Base-by-base conservation (phyloP, 1,140 invertebrate species). In the Pseudomyrmex sp. region DNA sequence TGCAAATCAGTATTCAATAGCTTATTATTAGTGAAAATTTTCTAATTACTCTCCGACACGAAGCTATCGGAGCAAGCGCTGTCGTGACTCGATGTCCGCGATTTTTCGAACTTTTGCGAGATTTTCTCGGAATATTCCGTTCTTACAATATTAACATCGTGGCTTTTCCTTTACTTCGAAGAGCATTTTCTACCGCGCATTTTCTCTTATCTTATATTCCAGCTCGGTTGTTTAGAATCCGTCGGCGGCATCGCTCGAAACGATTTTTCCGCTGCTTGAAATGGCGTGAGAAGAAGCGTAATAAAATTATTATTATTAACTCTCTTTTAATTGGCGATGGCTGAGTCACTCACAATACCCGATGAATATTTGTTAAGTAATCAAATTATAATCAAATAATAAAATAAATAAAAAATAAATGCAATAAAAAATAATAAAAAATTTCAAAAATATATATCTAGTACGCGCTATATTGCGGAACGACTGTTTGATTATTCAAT, bases 181-280 rank as follows among this genome's bases (percentile, higher is more conserved):
- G 76, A 80, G 66, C 76, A 80, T 56, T 68, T 65, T 65, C 44
- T 54, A 4, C 52, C 23, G 9, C 44, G 7, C n/a, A 59, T 10
- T 26, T 26, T 46, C 35, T 23, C 86, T 86, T 87, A 87, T 87
- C 86, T 87, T 77, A 66, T 87, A 82, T 87, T 86, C 85, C 86
- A 70, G 79, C 58, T 83, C 58, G 83, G 66, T 87, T 82, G 85
- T 77, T 87, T 61, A 73, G 70, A 86, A 87, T 77, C 83, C 75
- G 52, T 66, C 79, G 23, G 13, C 58, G 18, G 46, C 79, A 62
- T 62, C 54, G 15, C 58, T 63, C 63, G 62, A 58, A 18, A 70
- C 59, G 56, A 70, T 23, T 50, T 59, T 72, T 72, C 66, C 66
- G 54, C 54, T 72, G 10, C 44, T 80, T 48, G 46, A 48, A 72